Base-by-base conservation (phyloP, 1,140 invertebrate genomes). In the Centruroides vittatus region DNA sequence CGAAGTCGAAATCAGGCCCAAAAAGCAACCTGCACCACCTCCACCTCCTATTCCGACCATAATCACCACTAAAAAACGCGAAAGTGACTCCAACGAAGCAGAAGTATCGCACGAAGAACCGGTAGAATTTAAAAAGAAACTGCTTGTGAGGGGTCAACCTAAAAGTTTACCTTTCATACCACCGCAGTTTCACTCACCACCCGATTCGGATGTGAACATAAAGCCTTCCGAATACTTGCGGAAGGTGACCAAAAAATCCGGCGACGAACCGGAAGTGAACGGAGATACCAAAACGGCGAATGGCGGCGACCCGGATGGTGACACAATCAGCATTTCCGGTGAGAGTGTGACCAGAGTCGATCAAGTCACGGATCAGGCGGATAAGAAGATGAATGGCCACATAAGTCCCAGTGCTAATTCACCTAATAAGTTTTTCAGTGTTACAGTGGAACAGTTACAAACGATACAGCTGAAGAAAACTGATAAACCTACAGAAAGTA, bases 221-320 rank as follows among this genome's bases (percentile, higher is more conserved):
- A 93, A 93, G 71, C 90, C 90, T 50, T 90, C 88, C 47, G 89
- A 93, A 73, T 93, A 93, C 74, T 77, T 93, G 61, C 83, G 84
- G 68, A 88, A 86, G 70, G 86, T 91, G 71, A 80, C 81, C 71
- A 82, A 79, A 58, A 61, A 49, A 52, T 55, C 48, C 13, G 55
- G 55, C 8, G 41, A 41, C 41, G 41, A 41, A 41, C 41, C 41
- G 8, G 41, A 41, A 41, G 41, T 41, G 41, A 41, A 41, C 41
- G 41, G 41, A 1, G 41, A 41, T 41, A 41, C 41, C 8, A 41
- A 41, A 41, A 41, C 41, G 5, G 41, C 41, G 41, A 41, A 41
- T 41, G 41, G 41, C 8, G 41, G 41, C 8, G 41, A 41, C 41
- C 41, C 41, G 41, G 41, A 41, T 41, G 41, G 41, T 41, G 41